Conservation (phyloP, 2,113 vertebrate species). For the Protobothrops flavoviridis region DNA sequence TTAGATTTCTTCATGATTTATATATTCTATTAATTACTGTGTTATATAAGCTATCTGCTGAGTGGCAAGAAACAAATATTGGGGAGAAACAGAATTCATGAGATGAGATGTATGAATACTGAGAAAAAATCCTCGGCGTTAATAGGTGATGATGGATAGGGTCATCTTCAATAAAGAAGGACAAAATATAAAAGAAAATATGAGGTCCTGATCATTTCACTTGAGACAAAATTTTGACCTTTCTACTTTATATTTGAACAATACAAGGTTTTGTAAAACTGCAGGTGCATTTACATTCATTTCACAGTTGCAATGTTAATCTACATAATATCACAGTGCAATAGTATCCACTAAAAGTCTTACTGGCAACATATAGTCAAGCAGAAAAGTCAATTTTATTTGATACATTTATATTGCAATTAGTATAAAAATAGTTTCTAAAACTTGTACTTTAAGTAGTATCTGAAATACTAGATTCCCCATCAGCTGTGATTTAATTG, state of each 20-base stretch:
- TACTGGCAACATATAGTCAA: neutral
- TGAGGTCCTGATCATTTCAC: neutral
- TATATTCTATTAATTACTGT: neutral
- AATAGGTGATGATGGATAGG: neutral
- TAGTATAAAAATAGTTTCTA: conserved; percentile 15
- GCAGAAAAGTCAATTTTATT: neutral
- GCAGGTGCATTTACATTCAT: neutral
- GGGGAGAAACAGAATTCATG: neutral
- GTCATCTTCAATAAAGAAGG: neutral
- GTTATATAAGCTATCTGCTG: neutral
- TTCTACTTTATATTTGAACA: neutral
- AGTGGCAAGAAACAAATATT: no score
- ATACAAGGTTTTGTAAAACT: neutral
- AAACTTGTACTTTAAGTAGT: conserved; percentile 27
- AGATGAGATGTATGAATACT: neutral
- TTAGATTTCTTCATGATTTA: neutral
- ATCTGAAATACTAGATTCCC: neutral
- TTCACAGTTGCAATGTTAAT: neutral
- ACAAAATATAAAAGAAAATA: neutral
- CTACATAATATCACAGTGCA: neutral
- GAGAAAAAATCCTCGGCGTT: neutral
- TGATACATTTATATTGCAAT: conserved; percentile 15
- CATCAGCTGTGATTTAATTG: conserved; percentile 29
- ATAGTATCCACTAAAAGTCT: neutral
- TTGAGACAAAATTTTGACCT: neutral